These are phyloP conservation scores for roundworm (Caenorhabditis elegans) DNA, from an alignment of 1,140 invertebrate genomes.

Conservation along the genomic window WBcel235 BX284604.4:6369001-6369500, in stretches of 20 bases:
- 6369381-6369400: no score
- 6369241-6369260: background rate
- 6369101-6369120: background rate
- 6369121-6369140: background rate
- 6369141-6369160: background rate
- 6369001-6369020: background rate
- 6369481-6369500: no score
- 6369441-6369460: no score
- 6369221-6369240: slow-evolving; percentile 23
- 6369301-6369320: slow-evolving; percentile 30
- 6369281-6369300: slow-evolving; percentile 31
- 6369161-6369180: background rate
- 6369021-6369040: slow-evolving; percentile 32
- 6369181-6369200: slow-evolving; percentile 32
- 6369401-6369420: no score
- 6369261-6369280: background rate
- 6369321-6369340: no score
- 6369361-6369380: no score
- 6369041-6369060: slow-evolving; percentile 18
- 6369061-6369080: background rate
- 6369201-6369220: slow-evolving; percentile 24
- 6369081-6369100: background rate
- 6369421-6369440: no score
- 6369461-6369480: no score
- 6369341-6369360: no score